Conservation (phyloP, 2,113 vertebrate species). For the Cololabis saira region DNA sequence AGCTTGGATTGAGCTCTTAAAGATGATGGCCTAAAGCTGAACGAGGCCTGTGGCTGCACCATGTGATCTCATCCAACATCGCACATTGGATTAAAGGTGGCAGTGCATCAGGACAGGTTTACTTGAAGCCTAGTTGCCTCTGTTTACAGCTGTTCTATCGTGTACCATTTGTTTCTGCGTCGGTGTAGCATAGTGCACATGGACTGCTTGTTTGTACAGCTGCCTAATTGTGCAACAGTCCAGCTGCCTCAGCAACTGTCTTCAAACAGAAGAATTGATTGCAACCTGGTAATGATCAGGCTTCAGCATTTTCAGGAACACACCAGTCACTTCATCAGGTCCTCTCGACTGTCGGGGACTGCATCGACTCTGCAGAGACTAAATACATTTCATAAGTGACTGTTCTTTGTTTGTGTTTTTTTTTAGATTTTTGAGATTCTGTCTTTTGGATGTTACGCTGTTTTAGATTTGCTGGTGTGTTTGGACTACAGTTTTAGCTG, state of each 20-base stretch:
- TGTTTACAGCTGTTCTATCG: conserved; percentile 19
- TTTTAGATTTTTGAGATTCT: too few species aligned
- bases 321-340: background rate
- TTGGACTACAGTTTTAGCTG: too few species aligned
- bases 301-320: conserved; percentile 10
- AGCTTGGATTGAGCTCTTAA: background rate
- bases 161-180: background rate
- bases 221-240: conserved; percentile 37
- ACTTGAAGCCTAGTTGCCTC: conserved; percentile 1
- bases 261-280: conserved; percentile 43
- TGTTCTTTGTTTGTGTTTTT: too few species aligned
- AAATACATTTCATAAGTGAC: too few species aligned
- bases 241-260: conserved; percentile 38
- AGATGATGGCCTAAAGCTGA: conserved; percentile 7
- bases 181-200: conserved; percentile 5
- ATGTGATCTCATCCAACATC: background rate
- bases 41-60: background rate
- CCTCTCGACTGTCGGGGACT: too few species aligned
- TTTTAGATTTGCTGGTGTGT: too few species aligned
- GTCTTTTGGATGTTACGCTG: too few species aligned
- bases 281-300: conserved; percentile 40
- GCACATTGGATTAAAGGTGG: background rate
- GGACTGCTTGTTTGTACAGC: conserved; percentile 57
- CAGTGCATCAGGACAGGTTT: conserved; percentile 10
- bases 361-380: too few species aligned